A percentile compares a stretch with the other conserved stretches of the same genome.
These are phyloP conservation scores for Lasioglossum pauxillum DNA, from an alignment of 2,888 invertebrate species.

Conservation along the genomic window DNA sequence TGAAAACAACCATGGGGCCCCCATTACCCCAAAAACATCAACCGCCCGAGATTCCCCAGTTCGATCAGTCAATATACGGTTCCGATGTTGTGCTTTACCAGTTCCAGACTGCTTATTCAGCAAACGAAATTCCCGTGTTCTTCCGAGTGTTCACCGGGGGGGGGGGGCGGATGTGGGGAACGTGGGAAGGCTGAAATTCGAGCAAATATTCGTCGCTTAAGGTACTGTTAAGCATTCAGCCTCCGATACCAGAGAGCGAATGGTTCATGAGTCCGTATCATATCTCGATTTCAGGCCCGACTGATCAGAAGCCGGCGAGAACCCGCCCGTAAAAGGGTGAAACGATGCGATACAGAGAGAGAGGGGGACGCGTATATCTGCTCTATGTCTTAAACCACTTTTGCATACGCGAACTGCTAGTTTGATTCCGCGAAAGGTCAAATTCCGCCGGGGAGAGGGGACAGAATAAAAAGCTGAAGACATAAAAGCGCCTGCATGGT, in stretches of 20 bases:
- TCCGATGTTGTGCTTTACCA: slow-evolving; percentile 17
- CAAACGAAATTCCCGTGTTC: slow-evolving; percentile 11
- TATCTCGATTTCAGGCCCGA: slow-evolving; percentile 59
- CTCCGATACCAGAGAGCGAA: slow-evolving; percentile 42
- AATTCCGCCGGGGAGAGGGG: neutral
- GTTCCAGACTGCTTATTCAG: slow-evolving; percentile 39
- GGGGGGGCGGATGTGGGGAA: neutral
- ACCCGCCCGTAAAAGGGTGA: neutral
- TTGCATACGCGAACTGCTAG: slow-evolving; percentile 34
- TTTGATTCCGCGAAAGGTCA: slow-evolving; percentile 26
- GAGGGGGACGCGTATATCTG: slow-evolving; percentile 14
- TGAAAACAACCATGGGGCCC: neutral
- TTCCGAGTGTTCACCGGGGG: neutral
- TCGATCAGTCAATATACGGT: slow-evolving; percentile 3
- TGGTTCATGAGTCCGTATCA: slow-evolving; percentile 47
- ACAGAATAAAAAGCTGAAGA: slow-evolving; percentile 50
- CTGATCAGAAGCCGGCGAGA: slow-evolving; percentile 62
- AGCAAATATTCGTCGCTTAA: slow-evolving; percentile 51
- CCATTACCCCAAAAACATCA: neutral
- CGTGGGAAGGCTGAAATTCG: slow-evolving; percentile 35
- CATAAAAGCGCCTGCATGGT: slow-evolving; percentile 39
- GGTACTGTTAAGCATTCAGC: slow-evolving; percentile 46
- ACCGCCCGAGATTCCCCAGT: neutral
- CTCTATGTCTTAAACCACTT: slow-evolving; percentile 52
- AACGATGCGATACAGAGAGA: neutral